Conservation (phyloP, 2,888 invertebrate species). For the Proisotoma minuta region DNA sequence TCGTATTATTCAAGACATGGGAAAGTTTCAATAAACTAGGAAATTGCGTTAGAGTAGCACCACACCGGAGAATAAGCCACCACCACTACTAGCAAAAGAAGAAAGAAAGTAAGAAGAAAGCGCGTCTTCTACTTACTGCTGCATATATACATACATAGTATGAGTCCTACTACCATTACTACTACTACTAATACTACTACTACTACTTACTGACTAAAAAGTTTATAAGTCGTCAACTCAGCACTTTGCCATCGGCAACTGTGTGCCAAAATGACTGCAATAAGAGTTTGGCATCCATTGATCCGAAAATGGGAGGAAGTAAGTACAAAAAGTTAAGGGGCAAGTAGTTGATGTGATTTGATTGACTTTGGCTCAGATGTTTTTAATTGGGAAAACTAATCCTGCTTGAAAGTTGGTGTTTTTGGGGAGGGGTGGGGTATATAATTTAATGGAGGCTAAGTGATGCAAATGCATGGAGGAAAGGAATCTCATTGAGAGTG, state of each 20-base stretch:
- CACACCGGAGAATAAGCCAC: too few relatives aligned
- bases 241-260: background rate
- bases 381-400: constrained; percentile 10
- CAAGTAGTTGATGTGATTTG: background rate
- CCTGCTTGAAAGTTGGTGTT: too few relatives aligned
- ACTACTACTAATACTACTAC: too few relatives aligned
- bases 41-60: too few relatives aligned
- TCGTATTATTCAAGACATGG: too few relatives aligned
- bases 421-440: too few relatives aligned
- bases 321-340: background rate
- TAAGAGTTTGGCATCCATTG: background rate
- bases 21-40: too few relatives aligned
- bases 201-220: background rate
- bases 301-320: background rate
- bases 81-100: too few relatives aligned
- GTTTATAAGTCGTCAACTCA: constrained; percentile 5
- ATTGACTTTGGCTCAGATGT: constrained; percentile 7
- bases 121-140: too few relatives aligned
- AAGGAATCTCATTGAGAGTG: background rate
- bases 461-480: background rate
- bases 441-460: constrained; percentile 4
- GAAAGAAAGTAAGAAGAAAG: too few relatives aligned
- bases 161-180: too few relatives aligned
- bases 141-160: too few relatives aligned
- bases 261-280: constrained; percentile 1